phyloP scores from a whole-genome alignment of 1,140 invertebrate genomes.

The Drosophila rufa region DNA sequence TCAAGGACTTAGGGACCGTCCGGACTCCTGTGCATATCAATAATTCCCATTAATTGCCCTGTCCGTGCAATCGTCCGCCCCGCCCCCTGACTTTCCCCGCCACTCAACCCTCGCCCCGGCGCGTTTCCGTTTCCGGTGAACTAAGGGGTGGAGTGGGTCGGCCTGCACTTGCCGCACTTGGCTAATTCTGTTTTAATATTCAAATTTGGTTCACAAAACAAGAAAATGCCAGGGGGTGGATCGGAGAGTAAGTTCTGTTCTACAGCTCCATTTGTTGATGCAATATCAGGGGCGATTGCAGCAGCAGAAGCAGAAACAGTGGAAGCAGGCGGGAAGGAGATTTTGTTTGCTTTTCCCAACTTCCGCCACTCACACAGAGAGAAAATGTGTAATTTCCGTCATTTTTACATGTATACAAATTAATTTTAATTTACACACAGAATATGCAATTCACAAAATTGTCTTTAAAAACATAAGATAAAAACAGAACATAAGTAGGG shows the following conservation, averaged over 20 bases:
- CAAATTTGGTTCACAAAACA: conserved; percentile 62
- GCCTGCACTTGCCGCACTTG: conserved; percentile 64
- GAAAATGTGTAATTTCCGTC: background rate
- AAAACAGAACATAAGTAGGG: too few species aligned
- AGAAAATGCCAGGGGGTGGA: conserved; percentile 44
- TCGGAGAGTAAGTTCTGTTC: conserved; percentile 18
- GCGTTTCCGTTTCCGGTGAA: conserved; percentile 52
- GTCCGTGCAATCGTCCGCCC: conserved; percentile 16
- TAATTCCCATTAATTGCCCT: conserved; percentile 53
- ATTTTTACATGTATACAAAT: too few species aligned
- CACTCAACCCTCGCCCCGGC: background rate
- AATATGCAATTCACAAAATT: too few species aligned
- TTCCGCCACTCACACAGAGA: conserved; percentile 49
- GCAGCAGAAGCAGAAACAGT: conserved; percentile 1
- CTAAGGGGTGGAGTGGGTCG: background rate
- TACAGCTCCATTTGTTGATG: conserved; percentile 39
- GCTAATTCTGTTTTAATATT: conserved; percentile 78
- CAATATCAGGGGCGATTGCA: conserved; percentile 35
- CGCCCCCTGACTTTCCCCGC: background rate
- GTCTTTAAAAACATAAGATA: too few species aligned
- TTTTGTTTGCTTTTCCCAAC: conserved; percentile 60
- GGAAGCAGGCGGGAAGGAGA: conserved; percentile 16
- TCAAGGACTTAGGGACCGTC: conserved; percentile 22
- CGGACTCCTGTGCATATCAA: conserved; percentile 32
- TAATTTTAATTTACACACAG: too few species aligned